Percentiles rank a stretch among this genome's conserved stretches.
These are phyloP conservation scores for Hemiprocne comata DNA, from an alignment of 2,113 vertebrate genomes.

Conservation along the genomic window DNA sequence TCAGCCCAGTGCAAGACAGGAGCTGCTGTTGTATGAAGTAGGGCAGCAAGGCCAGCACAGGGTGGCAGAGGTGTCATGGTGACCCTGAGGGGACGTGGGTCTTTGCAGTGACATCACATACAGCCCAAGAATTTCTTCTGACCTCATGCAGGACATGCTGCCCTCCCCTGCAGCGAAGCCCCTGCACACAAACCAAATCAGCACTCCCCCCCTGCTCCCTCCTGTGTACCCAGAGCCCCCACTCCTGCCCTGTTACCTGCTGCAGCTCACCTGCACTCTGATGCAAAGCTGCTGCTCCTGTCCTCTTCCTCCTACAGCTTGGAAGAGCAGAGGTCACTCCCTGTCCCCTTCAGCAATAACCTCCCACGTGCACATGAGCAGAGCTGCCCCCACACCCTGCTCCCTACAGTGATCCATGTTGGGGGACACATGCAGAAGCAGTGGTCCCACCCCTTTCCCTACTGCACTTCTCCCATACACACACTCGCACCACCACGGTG, in stretches of 20 bases:
- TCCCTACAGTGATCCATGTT: neutral
- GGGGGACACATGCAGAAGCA: neutral
- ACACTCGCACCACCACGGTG: rapidly evolving
- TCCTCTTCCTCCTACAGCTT: neutral
- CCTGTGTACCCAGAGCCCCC: neutral
- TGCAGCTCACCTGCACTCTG: neutral
- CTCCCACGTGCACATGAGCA: neutral
- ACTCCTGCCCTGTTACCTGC: neutral
- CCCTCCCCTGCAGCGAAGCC: neutral
- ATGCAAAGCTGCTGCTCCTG: neutral
- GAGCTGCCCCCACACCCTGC: neutral
- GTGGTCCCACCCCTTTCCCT: neutral
- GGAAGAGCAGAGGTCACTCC: neutral
- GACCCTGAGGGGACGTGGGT: neutral
- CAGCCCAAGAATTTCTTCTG: neutral
- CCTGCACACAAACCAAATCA: neutral
- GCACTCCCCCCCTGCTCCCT: neutral
- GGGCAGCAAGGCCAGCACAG: neutral
- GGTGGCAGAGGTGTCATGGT: neutral
- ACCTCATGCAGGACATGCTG: neutral
- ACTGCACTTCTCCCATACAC: neutral
- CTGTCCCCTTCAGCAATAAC: neutral
- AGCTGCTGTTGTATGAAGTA: neutral
- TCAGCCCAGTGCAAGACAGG: neutral
- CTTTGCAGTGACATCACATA: neutral